Percentiles rank a stretch among this genome's conserved stretches.
Conservation (phyloP, 23 tunicate genomes). For the Clavelina lepadiformis region DNA sequence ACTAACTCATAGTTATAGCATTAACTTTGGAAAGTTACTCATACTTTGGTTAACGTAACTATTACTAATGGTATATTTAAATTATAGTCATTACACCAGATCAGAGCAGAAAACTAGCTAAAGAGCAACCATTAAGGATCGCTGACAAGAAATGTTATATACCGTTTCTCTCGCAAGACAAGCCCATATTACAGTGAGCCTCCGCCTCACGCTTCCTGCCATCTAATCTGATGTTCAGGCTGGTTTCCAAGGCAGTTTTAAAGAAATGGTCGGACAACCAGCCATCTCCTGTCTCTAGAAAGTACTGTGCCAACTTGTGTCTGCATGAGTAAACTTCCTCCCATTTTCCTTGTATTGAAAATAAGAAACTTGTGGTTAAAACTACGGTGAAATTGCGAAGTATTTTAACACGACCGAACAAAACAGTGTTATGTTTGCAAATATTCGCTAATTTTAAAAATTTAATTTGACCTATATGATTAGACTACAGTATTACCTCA, state of each 20-base stretch:
- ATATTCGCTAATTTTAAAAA: too few relatives aligned
- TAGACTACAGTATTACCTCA: too few relatives aligned
- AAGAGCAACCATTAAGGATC: neutral
- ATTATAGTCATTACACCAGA: neutral
- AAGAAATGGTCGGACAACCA: conserved; percentile 84
- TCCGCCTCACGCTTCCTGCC: conserved; percentile 83
- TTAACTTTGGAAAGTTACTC: too few relatives aligned
- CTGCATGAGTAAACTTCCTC: conserved; percentile 69
- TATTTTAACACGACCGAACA: too few relatives aligned
- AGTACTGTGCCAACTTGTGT: conserved; percentile 62
- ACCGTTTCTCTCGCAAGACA: conserved; percentile 81
- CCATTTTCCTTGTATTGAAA: conserved; percentile 83
- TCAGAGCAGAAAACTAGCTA: neutral
- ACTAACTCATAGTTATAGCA: too few relatives aligned
- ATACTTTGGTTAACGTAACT: too few relatives aligned
- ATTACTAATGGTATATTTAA: too few relatives aligned
- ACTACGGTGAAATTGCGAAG: too few relatives aligned
- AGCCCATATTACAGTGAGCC: conserved; percentile 80
- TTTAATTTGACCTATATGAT: too few relatives aligned
- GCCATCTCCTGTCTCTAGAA: conserved; percentile 42
- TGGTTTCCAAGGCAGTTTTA: conserved; percentile 62
- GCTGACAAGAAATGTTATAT: too few relatives aligned
- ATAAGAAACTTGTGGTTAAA: too few relatives aligned
- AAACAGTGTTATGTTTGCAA: too few relatives aligned
- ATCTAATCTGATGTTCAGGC: conserved; percentile 77